These are phyloP conservation scores for Crossaster papposus DNA, from an alignment of 53 echinoderm and acorn worm species.

Conservation along the genomic window DNA sequence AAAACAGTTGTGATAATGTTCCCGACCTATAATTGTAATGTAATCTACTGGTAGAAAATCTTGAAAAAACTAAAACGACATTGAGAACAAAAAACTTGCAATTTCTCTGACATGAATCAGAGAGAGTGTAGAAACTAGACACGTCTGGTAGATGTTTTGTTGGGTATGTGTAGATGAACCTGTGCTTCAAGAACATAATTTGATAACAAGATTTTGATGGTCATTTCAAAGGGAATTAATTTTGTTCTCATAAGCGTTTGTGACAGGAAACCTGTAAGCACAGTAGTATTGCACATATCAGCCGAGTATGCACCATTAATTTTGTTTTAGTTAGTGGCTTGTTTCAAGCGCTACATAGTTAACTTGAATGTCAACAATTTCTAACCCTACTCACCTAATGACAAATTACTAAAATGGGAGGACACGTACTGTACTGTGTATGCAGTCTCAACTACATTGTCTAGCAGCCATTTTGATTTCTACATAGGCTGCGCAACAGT, in stretches of 20 bases:
- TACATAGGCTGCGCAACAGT: too few relatives aligned
- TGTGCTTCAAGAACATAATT: too few relatives aligned
- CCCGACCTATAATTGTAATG: neutral
- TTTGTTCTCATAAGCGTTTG: neutral
- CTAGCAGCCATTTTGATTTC: neutral
- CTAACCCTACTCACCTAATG: neutral
- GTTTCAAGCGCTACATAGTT: neutral
- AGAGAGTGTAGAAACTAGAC: too few relatives aligned
- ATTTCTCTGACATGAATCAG: too few relatives aligned
- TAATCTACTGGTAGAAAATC: neutral
- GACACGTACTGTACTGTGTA: neutral
- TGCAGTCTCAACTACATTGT: neutral
- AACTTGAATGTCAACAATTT: neutral
- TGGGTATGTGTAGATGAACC: too few relatives aligned
- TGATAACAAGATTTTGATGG: too few relatives aligned
- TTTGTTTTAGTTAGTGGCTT: neutral
- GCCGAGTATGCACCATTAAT: neutral
- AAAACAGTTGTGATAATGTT: neutral
- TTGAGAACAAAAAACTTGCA: too few relatives aligned
- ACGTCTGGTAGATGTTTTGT: too few relatives aligned
- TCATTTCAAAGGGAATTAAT: too few relatives aligned
- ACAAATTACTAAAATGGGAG: neutral
- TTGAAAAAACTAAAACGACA: too few relatives aligned
- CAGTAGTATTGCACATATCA: neutral
- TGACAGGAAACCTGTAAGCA: conserved; percentile 16